Evolutionary conservation across 2,888 invertebrate genomes (phyloP).

Genomic region (Abrostola triplasia): DNA sequence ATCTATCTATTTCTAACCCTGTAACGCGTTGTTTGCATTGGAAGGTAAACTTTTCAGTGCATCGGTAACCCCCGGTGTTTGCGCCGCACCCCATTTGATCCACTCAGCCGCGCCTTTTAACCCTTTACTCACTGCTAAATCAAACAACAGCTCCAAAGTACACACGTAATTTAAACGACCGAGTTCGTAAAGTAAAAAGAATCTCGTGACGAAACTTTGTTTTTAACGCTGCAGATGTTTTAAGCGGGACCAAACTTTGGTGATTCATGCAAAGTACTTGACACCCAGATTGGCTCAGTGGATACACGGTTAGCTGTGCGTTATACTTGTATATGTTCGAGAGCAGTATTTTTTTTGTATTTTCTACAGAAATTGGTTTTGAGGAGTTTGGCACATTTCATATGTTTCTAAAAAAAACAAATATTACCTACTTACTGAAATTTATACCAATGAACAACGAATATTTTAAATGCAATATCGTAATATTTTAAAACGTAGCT

Average conservation of each 20-base stretch:
- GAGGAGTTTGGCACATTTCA: too few relatives aligned
- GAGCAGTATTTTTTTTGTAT: neutral
- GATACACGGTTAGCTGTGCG: neutral
- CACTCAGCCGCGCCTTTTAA: constrained; percentile 39
- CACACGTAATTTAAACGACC: constrained; percentile 11
- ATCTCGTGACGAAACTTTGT: constrained; percentile 39
- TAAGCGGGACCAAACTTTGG: constrained; percentile 21
- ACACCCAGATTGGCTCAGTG: neutral
- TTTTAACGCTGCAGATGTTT: constrained; percentile 25
- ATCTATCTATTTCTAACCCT: neutral
- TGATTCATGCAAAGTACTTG: constrained; percentile 13
- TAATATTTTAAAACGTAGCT: too few relatives aligned
- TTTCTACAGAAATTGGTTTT: too few relatives aligned
- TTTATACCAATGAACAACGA: too few relatives aligned
- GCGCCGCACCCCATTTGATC: constrained; percentile 39
- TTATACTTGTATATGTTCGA: neutral
- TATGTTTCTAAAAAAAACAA: too few relatives aligned
- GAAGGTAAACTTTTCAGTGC: constrained; percentile 31
- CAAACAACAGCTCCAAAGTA: constrained; percentile 15
- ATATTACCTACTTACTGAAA: too few relatives aligned
- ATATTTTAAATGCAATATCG: too few relatives aligned
- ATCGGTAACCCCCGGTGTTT: constrained; percentile 28
- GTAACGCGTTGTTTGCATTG: constrained; percentile 32
- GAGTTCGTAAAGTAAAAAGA: constrained; percentile 25
- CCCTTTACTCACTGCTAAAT: constrained; percentile 25